Evolutionary conservation across 1,140 invertebrate species (phyloP).

Genomic region (Caenorhabditis briggsae): DNA sequence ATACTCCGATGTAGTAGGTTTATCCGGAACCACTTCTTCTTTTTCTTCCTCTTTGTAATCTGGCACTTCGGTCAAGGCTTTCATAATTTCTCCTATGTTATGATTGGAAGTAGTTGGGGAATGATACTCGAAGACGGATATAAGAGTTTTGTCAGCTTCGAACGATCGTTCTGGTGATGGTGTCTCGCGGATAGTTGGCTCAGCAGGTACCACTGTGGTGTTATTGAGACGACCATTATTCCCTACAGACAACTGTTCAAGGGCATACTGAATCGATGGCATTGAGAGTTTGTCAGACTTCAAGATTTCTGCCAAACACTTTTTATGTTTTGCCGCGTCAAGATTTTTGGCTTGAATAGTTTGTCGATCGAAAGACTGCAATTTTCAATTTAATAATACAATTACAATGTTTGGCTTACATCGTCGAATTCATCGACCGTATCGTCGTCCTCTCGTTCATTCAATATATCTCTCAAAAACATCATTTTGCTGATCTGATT

Average conservation of each 20-base stretch:
- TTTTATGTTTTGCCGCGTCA: slow-evolving; percentile 35
- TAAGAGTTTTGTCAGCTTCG: slow-evolving; percentile 27
- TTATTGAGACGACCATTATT: not conserved
- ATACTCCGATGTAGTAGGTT: slow-evolving; percentile 4
- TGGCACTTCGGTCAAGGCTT: slow-evolving; percentile 1
- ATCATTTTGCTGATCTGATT: not conserved
- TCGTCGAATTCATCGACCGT: slow-evolving; percentile 39
- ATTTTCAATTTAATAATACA: not conserved
- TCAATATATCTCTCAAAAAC: not conserved
- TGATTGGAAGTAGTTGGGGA: not conserved
- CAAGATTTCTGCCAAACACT: slow-evolving; percentile 15
- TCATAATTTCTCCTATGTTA: not conserved
- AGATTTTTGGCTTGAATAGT: slow-evolving; percentile 8
- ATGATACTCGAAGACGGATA: slow-evolving; percentile 1
- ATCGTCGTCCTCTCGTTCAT: slow-evolving; percentile 17
- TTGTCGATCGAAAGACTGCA: slow-evolving; percentile 40
- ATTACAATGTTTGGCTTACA: not conserved
- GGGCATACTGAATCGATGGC: slow-evolving; percentile 25
- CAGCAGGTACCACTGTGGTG: not conserved
- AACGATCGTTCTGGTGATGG: not conserved
- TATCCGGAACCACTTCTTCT: not conserved
- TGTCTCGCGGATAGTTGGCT: too few relatives aligned
- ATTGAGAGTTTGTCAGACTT: slow-evolving; percentile 8
- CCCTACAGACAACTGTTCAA: not conserved
- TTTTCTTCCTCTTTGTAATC: not conserved